phyloP scores from a whole-genome alignment of 2,888 invertebrate genomes.

The Parnassius apollo region DNA sequence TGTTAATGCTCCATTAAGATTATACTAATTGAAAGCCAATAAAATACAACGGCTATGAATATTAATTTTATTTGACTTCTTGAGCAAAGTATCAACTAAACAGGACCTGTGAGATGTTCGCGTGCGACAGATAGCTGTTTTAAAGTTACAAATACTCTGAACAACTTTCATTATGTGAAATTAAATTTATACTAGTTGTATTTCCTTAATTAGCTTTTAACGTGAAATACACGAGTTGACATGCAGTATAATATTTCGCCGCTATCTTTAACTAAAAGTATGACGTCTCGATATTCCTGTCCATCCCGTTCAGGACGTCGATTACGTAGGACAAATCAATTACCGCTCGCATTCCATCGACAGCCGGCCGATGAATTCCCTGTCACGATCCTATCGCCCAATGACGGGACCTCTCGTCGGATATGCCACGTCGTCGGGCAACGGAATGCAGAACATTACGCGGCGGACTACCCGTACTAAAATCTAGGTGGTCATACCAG shows the following conservation, averaged over 20 bases:
- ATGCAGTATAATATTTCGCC: slow-evolving; percentile 10
- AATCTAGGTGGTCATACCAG: slow-evolving; percentile 58
- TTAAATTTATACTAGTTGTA: background rate
- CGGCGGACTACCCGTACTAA: slow-evolving; percentile 45
- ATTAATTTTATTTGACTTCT: slow-evolving; percentile 78
- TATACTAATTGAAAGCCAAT: slow-evolving; percentile 82
- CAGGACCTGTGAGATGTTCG: slow-evolving; percentile 51
- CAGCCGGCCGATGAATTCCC: slow-evolving; percentile 74
- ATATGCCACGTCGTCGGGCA: slow-evolving; percentile 49
- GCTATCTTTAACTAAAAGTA: slow-evolving; percentile 34
- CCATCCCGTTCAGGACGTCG: slow-evolving; percentile 64
- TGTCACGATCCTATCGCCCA: slow-evolving; percentile 72
- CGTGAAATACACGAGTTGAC: background rate
- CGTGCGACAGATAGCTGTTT: slow-evolving; percentile 53
- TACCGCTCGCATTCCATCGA: slow-evolving; percentile 73
- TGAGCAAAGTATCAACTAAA: slow-evolving; percentile 44
- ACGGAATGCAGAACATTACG: slow-evolving; percentile 63
- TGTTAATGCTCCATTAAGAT: slow-evolving; percentile 81
- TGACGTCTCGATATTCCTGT: slow-evolving; percentile 68
- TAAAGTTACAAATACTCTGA: slow-evolving; percentile 10
- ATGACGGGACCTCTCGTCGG: slow-evolving; percentile 65
- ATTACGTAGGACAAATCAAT: slow-evolving; percentile 80
- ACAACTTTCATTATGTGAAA: slow-evolving; percentile 12
- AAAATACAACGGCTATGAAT: slow-evolving; percentile 80
- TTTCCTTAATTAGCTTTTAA: slow-evolving; percentile 14